A percentile compares a stretch with the other conserved stretches of the same genome.
phyloP scores from a whole-genome alignment of 1,140 invertebrate species.

The Heliconius congener region DNA sequence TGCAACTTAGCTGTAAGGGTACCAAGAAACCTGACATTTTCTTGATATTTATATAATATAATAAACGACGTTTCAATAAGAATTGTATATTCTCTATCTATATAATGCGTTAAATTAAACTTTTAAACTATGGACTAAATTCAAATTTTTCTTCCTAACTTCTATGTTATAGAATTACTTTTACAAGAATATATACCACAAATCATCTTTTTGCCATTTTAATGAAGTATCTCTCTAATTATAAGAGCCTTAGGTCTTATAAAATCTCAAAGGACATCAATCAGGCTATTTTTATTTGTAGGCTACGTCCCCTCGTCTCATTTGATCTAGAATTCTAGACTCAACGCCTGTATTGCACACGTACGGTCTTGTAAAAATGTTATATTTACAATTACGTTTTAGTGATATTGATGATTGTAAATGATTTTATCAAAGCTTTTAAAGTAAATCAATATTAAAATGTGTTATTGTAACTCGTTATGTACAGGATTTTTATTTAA shows the following conservation, averaged over 20 bases:
- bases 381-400: background rate
- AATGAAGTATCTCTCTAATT: background rate
- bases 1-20: background rate
- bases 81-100: no score
- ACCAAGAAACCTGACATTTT: background rate
- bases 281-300: background rate
- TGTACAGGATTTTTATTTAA: no score
- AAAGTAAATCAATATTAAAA: background rate
- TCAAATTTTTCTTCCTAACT: no score
- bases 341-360: background rate
- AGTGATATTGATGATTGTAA: background rate
- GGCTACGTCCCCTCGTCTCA: background rate
- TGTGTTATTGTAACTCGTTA: background rate
- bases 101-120: no score
- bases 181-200: background rate
- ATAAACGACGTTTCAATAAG: no score
- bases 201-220: background rate
- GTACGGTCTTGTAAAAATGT: background rate
- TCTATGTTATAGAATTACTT: no score
- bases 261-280: background rate
- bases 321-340: background rate
- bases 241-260: background rate
- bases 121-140: no score
- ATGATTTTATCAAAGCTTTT: constrained; percentile 3
- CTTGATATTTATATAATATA: no score